Conservation (phyloP, 2,888 invertebrate genomes). For the Ecliptopera silaceata region DNA sequence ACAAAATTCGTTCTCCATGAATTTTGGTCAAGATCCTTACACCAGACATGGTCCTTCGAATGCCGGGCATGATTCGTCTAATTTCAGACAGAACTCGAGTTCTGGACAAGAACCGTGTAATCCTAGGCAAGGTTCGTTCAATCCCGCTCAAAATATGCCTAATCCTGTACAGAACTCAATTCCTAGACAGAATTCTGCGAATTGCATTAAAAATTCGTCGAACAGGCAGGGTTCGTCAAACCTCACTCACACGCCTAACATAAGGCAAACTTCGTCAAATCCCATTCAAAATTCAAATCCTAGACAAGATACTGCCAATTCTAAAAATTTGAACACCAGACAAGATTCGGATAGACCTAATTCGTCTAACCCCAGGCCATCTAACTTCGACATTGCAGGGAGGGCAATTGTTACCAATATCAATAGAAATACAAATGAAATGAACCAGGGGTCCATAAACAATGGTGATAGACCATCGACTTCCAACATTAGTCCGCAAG, state of each 20-base stretch:
- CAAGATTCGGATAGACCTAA: constrained; percentile 1
- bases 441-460: constrained; percentile 22
- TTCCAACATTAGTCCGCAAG: constrained; percentile 10
- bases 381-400: constrained; percentile 23
- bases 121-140: not conserved
- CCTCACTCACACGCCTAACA: no score
- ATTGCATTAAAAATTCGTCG: not conserved
- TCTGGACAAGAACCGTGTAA: not conserved
- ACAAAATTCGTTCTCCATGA: not conserved
- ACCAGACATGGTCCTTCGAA: not conserved
- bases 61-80: not conserved
- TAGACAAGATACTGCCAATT: not conserved
- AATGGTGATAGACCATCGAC: constrained; percentile 12
- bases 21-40: not conserved
- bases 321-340: not conserved
- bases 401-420: not conserved
- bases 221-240: not conserved
- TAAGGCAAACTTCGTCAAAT: constrained; percentile 1
- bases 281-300: not conserved
- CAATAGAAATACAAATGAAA: constrained; percentile 7
- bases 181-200: not conserved
- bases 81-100: not conserved
- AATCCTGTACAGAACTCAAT: not conserved
- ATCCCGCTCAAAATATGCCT: not conserved
- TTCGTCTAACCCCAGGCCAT: constrained; percentile 13